A percentile compares a stretch with the other conserved stretches of the same genome.
phyloP scores from a whole-genome alignment of 2,888 invertebrate genomes.

The Drosophila prostipennis region DNA sequence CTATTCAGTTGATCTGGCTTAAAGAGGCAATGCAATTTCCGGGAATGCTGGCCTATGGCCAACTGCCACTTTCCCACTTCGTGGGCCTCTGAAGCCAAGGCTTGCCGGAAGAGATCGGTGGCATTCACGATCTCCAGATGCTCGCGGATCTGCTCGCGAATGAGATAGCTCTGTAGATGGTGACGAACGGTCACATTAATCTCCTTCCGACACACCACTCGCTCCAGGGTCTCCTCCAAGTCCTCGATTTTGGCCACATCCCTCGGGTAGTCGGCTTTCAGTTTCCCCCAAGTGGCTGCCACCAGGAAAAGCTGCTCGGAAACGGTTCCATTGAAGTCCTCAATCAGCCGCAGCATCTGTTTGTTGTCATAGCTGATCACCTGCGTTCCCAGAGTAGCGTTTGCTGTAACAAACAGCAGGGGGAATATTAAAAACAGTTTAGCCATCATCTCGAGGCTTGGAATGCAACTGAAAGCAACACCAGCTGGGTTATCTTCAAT shows the following conservation, averaged over 20 bases:
- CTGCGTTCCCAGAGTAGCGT: conserved; percentile 30
- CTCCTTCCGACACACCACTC: conserved; percentile 22
- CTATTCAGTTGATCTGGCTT: conserved; percentile 15
- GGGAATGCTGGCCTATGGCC: conserved; percentile 16
- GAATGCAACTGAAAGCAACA: conserved; percentile 19
- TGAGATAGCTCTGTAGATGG: conserved; percentile 30
- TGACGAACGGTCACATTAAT: conserved; percentile 25
- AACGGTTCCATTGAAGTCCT: conserved; percentile 17
- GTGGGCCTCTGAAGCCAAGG: conserved; percentile 32
- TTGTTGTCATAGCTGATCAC: conserved; percentile 39
- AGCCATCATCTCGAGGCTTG: conserved; percentile 20
- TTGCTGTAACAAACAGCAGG: neutral
- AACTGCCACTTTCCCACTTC: conserved; percentile 42
- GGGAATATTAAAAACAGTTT: conserved; percentile 1
- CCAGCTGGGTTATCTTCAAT: conserved; percentile 7
- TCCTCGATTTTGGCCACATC: conserved; percentile 38
- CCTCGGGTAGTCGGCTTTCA: conserved; percentile 34
- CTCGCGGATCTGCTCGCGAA: conserved; percentile 37
- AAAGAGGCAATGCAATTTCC: conserved; percentile 28
- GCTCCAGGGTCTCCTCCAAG: conserved; percentile 23
- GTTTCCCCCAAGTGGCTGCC: conserved; percentile 40
- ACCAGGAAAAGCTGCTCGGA: conserved; percentile 34
- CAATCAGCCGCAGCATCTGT: conserved; percentile 34
- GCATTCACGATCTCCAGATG: conserved; percentile 30
- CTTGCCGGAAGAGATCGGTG: conserved; percentile 24